Percentiles rank a stretch among this genome's conserved stretches.
Conservation (phyloP, 2,888 invertebrate species). For the Pachydiplax longipennis region DNA sequence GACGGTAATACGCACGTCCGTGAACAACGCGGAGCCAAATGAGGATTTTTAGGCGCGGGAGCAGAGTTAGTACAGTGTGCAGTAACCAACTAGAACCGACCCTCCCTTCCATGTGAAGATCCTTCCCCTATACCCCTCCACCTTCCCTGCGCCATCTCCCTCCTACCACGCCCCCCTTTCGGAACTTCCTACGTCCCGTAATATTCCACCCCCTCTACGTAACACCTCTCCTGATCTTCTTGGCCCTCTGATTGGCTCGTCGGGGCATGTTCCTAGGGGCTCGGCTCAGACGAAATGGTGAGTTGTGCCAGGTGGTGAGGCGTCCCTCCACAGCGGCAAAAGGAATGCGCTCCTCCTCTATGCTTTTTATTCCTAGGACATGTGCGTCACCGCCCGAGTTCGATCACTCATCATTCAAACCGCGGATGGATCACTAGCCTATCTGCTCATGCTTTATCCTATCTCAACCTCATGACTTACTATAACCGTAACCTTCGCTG, state of each 20-base stretch:
- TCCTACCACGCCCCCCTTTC: constrained; percentile 44
- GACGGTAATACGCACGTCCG: not conserved
- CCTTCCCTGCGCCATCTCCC: not conserved
- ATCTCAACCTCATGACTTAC: too few relatives aligned
- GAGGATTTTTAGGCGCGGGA: constrained; percentile 28
- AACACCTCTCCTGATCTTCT: constrained; percentile 37
- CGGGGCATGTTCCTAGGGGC: not conserved
- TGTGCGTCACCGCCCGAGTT: not conserved
- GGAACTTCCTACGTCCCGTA: constrained; percentile 44
- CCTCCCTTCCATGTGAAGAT: not conserved
- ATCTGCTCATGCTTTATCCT: not conserved
- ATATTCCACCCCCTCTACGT: constrained; percentile 24
- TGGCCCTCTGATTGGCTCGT: constrained; percentile 10
- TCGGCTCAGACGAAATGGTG: constrained; percentile 30
- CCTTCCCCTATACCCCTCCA: not conserved
- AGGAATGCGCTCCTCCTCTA: not conserved
- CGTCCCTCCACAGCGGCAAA: not conserved
- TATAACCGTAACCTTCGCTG: too few relatives aligned
- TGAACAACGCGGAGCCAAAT: not conserved
- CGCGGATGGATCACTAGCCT: not conserved
- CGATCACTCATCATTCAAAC: not conserved
- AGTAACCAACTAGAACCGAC: not conserved
- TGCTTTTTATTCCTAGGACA: not conserved
- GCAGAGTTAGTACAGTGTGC: not conserved
- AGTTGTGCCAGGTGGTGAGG: constrained; percentile 29